phyloP scores from a whole-genome alignment of 1,140 invertebrate genomes.

The Brachionus rotundiformis region DNA sequence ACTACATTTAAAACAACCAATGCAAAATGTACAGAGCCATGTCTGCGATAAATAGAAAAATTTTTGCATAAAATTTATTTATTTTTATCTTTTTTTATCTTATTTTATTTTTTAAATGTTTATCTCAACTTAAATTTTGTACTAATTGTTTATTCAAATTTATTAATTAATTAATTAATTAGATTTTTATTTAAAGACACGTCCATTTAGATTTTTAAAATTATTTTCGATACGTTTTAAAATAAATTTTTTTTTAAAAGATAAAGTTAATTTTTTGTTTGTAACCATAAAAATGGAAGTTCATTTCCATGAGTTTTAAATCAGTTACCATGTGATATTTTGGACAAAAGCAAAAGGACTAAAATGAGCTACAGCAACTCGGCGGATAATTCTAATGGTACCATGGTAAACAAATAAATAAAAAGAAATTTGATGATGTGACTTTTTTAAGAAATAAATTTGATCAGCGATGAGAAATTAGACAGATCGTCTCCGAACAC shows the following conservation, averaged over 20 bases:
- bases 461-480: constrained; percentile 36
- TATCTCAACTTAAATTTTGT: background rate
- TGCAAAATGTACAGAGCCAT: background rate
- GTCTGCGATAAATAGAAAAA: background rate
- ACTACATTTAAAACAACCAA: constrained; percentile 77
- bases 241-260: background rate
- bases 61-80: constrained; percentile 1
- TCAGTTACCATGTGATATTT: background rate
- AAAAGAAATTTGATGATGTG: too few species aligned
- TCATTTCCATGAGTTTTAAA: background rate
- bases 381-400: background rate
- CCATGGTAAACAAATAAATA: background rate
- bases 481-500: constrained; percentile 11
- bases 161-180: too few species aligned
- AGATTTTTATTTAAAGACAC: background rate
- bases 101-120: background rate
- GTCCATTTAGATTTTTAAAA: background rate
- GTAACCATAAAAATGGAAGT: constrained; percentile 19
- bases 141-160: constrained; percentile 7
- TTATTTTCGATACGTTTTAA: constrained; percentile 15
- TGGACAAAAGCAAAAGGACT: background rate
- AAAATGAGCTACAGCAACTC: background rate
- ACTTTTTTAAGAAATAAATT: constrained; percentile 11
- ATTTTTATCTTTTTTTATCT: background rate
- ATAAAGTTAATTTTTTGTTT: background rate